phyloP scores from a whole-genome alignment of 1,140 invertebrate genomes.

The Atta colombica region DNA sequence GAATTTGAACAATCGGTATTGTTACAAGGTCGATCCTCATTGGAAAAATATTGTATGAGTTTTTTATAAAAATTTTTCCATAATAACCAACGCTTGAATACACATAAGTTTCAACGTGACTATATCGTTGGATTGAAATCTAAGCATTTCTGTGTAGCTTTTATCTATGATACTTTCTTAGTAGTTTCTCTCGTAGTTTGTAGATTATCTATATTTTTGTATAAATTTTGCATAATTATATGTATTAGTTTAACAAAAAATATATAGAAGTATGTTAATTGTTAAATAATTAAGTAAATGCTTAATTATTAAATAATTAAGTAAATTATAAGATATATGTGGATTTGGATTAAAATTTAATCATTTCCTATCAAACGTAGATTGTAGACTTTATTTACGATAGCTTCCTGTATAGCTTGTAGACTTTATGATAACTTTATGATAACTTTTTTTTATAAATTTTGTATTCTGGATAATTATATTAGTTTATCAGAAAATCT shows the following conservation, averaged over 20 bases:
- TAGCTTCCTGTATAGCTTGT: no score
- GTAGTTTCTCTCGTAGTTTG: not conserved
- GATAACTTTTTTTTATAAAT: no score
- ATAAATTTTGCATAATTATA: not conserved
- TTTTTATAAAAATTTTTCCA: constrained; percentile 5
- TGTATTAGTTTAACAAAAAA: not conserved
- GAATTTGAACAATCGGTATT: not conserved
- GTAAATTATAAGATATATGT: not conserved
- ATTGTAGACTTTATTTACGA: no score
- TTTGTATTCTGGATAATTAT: no score
- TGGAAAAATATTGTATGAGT: not conserved
- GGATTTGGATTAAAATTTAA: no score
- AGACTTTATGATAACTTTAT: no score
- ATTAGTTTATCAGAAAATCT: no score
- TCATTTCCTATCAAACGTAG: no score
- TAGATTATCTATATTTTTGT: not conserved
- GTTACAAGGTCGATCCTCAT: not conserved
- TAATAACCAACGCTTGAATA: not conserved
- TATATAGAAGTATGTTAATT: not conserved
- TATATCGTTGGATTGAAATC: no score
- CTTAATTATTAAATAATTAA: not conserved
- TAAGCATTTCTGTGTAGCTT: not conserved
- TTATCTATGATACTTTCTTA: not conserved
- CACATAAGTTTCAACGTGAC: not conserved
- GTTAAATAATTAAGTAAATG: not conserved